Percentiles rank a stretch among this genome's conserved stretches.
Evolutionary conservation across 2,797 vertebrate genomes (phyloP).

Genomic region (Pangasius sanitwongsei): DNA sequence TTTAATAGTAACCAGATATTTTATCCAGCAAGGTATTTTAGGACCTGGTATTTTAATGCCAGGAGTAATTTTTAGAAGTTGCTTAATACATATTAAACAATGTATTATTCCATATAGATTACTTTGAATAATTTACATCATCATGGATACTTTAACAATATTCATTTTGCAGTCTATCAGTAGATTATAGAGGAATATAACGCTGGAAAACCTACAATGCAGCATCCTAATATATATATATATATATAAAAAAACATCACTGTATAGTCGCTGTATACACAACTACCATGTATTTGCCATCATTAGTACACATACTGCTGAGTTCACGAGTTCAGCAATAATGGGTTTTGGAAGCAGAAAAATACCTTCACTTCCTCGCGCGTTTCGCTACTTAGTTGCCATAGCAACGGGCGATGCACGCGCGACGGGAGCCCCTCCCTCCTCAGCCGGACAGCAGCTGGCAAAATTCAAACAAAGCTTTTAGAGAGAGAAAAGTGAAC

Average conservation of each 20-base stretch:
- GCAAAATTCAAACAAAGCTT: neutral
- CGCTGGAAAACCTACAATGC: neutral
- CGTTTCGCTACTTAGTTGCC: constrained; percentile 47
- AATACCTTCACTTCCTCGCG: neutral
- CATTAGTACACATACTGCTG: neutral
- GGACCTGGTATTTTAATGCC: neutral
- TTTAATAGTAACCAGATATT: neutral
- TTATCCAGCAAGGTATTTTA: neutral
- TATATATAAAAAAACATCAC: neutral
- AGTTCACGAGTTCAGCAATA: neutral
- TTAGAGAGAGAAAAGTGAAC: neutral
- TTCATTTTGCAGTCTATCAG: neutral
- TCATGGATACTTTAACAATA: neutral
- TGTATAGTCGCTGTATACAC: neutral
- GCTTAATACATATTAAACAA: neutral
- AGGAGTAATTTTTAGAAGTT: neutral
- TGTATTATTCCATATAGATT: neutral
- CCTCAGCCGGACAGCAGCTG: constrained; percentile 13
- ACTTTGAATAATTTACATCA: neutral
- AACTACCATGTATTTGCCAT: neutral
- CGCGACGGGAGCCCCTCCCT: constrained; percentile 34
- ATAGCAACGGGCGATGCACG: constrained; percentile 40
- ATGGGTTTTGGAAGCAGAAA: neutral
- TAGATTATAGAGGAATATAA: neutral
- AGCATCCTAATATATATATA: neutral